Conservation (phyloP, 1,140 invertebrate genomes). For the Drosophila bipectinata region DNA sequence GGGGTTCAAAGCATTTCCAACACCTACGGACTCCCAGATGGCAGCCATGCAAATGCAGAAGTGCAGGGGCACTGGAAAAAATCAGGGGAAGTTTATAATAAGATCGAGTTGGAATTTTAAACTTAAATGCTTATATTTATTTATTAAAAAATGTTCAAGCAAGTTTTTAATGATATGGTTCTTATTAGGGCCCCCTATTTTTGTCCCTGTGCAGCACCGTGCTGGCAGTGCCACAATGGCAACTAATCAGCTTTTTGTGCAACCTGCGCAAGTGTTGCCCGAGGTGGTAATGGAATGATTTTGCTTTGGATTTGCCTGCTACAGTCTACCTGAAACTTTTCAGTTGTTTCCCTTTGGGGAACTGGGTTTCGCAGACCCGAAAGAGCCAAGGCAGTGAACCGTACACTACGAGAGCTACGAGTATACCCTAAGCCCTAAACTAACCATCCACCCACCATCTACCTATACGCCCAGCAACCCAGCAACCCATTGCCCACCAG, state of each 20-base stretch:
- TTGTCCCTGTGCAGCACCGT: neutral
- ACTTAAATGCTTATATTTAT: too few species aligned
- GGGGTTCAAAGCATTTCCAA: slow-evolving; percentile 29
- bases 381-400: slow-evolving; percentile 48
- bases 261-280: slow-evolving; percentile 41
- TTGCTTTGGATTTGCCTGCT: slow-evolving; percentile 39
- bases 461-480: neutral
- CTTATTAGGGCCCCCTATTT: neutral
- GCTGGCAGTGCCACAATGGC: slow-evolving; percentile 35
- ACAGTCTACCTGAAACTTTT: slow-evolving; percentile 26
- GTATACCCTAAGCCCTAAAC: neutral
- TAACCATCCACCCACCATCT: neutral
- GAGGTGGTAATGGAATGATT: slow-evolving; percentile 71
- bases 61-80: neutral
- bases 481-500: slow-evolving; percentile 13
- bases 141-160: too few species aligned
- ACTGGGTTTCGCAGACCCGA: slow-evolving; percentile 20
- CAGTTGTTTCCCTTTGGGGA: slow-evolving; percentile 46
- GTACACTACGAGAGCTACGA: slow-evolving; percentile 2
- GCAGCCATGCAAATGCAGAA: slow-evolving; percentile 20
- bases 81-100: neutral
- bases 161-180: too few species aligned
- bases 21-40: slow-evolving; percentile 11
- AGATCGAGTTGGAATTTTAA: too few species aligned
- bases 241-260: slow-evolving; percentile 75